Base-by-base conservation (phyloP, 2,113 vertebrate genomes). In the Bubo bubo region DNA sequence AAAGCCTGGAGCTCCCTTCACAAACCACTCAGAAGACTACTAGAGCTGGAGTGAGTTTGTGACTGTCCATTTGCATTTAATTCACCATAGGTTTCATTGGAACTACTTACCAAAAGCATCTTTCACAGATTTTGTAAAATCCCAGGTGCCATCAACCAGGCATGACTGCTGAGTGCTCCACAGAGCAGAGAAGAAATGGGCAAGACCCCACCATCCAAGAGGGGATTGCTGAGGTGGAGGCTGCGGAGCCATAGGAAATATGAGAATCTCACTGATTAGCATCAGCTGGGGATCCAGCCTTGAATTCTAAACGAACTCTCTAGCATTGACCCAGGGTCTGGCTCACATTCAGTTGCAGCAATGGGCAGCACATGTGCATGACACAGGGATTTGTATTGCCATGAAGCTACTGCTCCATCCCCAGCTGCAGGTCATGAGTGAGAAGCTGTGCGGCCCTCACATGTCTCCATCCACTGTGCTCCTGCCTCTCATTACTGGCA, bases 401-500 rank as follows among this genome's bases (percentile, higher is more conserved):
- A 0, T 1, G 32, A 56, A 71, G 35, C 59, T 79, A 0, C 9
- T 21, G 22, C 67, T 71, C 22, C n/a, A 6, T 20, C 47, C 4
- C 2, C 55, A 52, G 84, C 3, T 0, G 0, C 39, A 8, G 3
- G 24, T 21, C 60, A 52, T 0, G 0, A 39, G 32, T 0, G 6
- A 82, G 85, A 56, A 90, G 39, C 41, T 79, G 26, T 5, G 2
- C 0, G 0, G 10, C 43, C 35, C 50, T 39, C 1, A 1, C 1
- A 3, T 6, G 2, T 9, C 62, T 53, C 60, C 1, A 3, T 14
- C 55, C 49, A 7, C 50, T 63, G 21, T 14, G 28, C 39, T 76
- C 30, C 22, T 20, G 37, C n/a, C 58, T 50, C 62, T 47, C 26
- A 3, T 17, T 81, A 53, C 55, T 68, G 49, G 3, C 37, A 45